These are phyloP conservation scores for Oryzias celebensis DNA, from an alignment of 2,113 vertebrate genomes.

Conservation along the genomic window DNA sequence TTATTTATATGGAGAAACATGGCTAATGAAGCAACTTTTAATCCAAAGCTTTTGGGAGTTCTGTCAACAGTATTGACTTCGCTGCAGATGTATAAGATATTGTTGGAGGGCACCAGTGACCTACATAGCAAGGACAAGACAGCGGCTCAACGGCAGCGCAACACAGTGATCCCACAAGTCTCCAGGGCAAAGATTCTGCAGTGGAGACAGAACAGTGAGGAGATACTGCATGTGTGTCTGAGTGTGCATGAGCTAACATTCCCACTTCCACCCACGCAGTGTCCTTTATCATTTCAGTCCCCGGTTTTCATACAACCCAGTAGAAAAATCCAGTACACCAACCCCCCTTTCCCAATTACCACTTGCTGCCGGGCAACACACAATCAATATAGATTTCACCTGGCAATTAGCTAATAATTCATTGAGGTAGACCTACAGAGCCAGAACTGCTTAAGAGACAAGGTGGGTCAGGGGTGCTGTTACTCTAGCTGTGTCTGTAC, in stretches of 20 bases:
- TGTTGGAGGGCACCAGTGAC: constrained; percentile 67
- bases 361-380: constrained; percentile 50
- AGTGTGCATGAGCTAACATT: constrained; percentile 11
- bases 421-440: constrained; percentile 61
- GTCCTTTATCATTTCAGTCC: constrained; percentile 45
- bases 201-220: constrained; percentile 34
- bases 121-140: constrained; percentile 72
- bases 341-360: constrained; percentile 64
- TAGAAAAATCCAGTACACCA: constrained; percentile 54
- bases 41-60: constrained; percentile 63
- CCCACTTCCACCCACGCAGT: constrained; percentile 29
- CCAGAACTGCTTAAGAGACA: constrained; percentile 48
- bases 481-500: constrained; percentile 9
- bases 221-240: constrained; percentile 20
- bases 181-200: constrained; percentile 61
- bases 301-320: constrained; percentile 33
- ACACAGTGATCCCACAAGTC: constrained; percentile 57
- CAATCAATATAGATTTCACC: constrained; percentile 77
- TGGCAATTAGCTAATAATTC: constrained; percentile 83
- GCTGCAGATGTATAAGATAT: constrained; percentile 65
- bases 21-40: constrained; percentile 71
- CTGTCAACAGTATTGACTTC: constrained; percentile 71
- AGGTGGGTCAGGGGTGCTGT: not conserved
- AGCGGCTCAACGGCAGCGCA: constrained; percentile 57
- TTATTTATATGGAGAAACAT: constrained; percentile 67